These are phyloP conservation scores for Brachionichthys hirsutus DNA, from an alignment of 2,113 vertebrate genomes.

Conservation along the genomic window DNA sequence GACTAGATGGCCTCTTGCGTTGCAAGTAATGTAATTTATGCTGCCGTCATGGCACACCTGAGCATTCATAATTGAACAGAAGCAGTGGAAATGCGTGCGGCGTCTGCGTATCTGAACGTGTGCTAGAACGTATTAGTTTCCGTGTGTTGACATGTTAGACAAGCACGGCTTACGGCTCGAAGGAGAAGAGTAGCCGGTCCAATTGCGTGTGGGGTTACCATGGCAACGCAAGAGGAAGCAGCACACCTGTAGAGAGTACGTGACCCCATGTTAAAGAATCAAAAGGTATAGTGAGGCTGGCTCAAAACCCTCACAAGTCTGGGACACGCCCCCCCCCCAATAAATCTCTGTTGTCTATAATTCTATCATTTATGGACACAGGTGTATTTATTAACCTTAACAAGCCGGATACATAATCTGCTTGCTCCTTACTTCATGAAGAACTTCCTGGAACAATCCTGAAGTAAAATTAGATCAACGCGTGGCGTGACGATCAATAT, in stretches of 20 bases:
- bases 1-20: constrained; percentile 55
- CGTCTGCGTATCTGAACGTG: not conserved
- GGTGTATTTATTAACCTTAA: too few relatives aligned
- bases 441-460: too few relatives aligned
- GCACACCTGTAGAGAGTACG: constrained; percentile 27
- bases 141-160: constrained; percentile 19
- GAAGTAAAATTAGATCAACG: too few relatives aligned
- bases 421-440: too few relatives aligned
- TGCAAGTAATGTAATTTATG: constrained; percentile 46
- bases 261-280: constrained; percentile 32
- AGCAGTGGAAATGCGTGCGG: constrained; percentile 3
- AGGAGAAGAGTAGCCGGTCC: constrained; percentile 20
- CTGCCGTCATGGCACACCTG: constrained; percentile 14
- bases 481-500: too few relatives aligned
- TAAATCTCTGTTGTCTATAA: too few relatives aligned
- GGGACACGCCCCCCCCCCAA: too few relatives aligned
- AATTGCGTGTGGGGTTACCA: constrained; percentile 47
- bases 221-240: constrained; percentile 59
- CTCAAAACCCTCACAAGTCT: not conserved
- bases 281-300: constrained; percentile 32
- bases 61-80: constrained; percentile 25
- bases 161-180: constrained; percentile 13
- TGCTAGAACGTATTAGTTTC: constrained; percentile 20
- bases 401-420: too few relatives aligned
- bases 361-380: too few relatives aligned